Percentiles rank a stretch among this genome's conserved stretches.
These are phyloP conservation scores for Varanus komodoensis DNA, from an alignment of 2,113 vertebrate genomes.

Conservation along the genomic window DNA sequence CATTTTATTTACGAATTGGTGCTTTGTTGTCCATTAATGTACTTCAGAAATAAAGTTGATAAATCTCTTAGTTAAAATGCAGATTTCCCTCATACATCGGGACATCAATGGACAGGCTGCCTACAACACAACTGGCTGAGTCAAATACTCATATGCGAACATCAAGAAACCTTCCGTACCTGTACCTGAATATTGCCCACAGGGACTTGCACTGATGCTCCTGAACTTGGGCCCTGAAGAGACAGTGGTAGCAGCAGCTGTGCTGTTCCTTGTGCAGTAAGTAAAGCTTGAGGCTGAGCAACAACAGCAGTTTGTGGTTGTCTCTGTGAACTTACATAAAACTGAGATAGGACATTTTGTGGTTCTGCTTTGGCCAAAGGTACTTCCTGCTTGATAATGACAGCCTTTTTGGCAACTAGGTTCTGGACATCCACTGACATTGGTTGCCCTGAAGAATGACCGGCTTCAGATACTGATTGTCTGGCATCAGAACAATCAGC, in stretches of 20 bases:
- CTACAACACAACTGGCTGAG: not conserved
- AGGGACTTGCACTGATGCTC: conserved; percentile 82
- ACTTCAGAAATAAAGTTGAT: not conserved
- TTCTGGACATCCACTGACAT: conserved; percentile 65
- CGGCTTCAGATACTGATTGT: conserved; percentile 53
- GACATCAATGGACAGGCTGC: not conserved
- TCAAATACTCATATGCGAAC: not conserved
- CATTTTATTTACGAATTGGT: not conserved
- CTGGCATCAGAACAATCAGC: conserved; percentile 77
- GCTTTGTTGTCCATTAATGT: not conserved
- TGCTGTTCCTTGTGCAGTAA: conserved; percentile 81
- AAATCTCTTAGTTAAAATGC: conserved; percentile 20
- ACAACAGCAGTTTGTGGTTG: conserved; percentile 79
- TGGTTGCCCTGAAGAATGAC: conserved; percentile 65
- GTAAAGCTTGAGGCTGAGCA: conserved; percentile 84
- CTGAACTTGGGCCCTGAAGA: conserved; percentile 80
- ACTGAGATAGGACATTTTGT: conserved; percentile 78
- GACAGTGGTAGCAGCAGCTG: conserved; percentile 87
- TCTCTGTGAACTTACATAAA: conserved; percentile 87
- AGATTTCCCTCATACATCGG: not conserved
- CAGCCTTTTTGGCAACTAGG: conserved; percentile 78
- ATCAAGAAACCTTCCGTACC: conserved; percentile 72
- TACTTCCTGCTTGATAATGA: conserved; percentile 83
- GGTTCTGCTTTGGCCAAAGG: conserved; percentile 75
- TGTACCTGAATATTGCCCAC: conserved; percentile 82